These are phyloP conservation scores for Octonoba sinensis DNA, from an alignment of 2,888 invertebrate genomes.

Conservation along the genomic window DNA sequence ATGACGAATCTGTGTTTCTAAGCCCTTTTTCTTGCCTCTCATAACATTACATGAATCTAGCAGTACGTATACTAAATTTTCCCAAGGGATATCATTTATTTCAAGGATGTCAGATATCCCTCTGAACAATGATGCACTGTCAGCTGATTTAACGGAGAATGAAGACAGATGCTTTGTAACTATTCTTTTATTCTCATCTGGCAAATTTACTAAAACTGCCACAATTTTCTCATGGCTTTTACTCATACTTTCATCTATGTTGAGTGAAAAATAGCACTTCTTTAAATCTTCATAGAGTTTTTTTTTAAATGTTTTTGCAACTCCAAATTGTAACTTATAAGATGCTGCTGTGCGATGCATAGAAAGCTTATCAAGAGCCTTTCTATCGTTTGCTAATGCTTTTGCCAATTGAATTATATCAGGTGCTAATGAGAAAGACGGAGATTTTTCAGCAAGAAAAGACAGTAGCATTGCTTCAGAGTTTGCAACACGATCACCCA, in stretches of 20 bases:
- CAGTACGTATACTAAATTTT: neutral
- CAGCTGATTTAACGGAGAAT: neutral
- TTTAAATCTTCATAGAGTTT: conserved; percentile 6
- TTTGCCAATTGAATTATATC: conserved; percentile 16
- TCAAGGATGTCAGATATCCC: neutral
- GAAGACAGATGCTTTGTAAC: neutral
- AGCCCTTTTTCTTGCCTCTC: neutral
- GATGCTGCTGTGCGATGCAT: conserved; percentile 6
- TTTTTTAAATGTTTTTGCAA: neutral
- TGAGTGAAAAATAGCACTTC: neutral
- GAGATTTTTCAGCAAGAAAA: conserved; percentile 25
- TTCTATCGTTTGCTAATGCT: conserved; percentile 13
- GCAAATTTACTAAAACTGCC: conserved; percentile 1
- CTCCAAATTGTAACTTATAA: conserved; percentile 14
- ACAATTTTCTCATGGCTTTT: conserved; percentile 13
- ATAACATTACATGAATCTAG: too few species aligned
- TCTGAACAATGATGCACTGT: neutral
- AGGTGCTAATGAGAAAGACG: conserved; percentile 12
- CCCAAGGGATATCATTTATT: conserved; percentile 6
- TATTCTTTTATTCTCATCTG: neutral
- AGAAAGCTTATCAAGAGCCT: neutral
- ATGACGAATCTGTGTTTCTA: neutral
- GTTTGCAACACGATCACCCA: conserved; percentile 13
- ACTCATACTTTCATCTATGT: conserved; percentile 19
- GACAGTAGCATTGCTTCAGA: conserved; percentile 9